Conservation (phyloP, 2,797 vertebrate genomes). For the Hippocampus kuda region DNA sequence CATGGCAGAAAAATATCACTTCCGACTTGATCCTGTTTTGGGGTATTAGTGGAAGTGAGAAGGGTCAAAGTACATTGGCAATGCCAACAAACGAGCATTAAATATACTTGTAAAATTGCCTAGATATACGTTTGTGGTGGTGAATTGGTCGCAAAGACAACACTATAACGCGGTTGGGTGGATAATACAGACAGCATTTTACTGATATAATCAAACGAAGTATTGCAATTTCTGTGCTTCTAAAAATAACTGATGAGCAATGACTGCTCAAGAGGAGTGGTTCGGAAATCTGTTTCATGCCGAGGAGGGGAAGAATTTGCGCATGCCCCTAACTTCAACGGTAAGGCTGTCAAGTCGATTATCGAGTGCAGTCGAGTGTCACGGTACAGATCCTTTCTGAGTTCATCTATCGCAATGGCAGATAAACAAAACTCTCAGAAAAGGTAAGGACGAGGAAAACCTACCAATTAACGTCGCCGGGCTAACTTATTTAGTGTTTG, state of each 20-base stretch:
- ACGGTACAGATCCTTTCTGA: too few species aligned
- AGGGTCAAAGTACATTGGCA: slow-evolving; percentile 51
- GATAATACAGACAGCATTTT: neutral
- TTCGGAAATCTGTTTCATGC: too few species aligned
- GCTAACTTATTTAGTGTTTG: accelerated
- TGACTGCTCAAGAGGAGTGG: neutral
- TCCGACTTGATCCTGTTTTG: slow-evolving; percentile 48
- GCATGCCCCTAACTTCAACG: neutral
- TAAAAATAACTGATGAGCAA: neutral
- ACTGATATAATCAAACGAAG: too few species aligned
- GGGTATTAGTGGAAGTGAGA: slow-evolving; percentile 33
- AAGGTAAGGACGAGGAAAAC: slow-evolving; percentile 37
- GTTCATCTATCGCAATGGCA: slow-evolving; percentile 40
- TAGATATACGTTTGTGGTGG: neutral
- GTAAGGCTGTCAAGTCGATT: neutral
- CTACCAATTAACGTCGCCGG: accelerated
- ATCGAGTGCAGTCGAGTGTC: neutral
- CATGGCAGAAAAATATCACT: slow-evolving; percentile 40
- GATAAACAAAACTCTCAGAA: slow-evolving; percentile 59
- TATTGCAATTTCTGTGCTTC: neutral
- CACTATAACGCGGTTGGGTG: neutral
- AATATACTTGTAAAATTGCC: neutral
- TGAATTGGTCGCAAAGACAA: neutral
- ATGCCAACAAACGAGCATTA: neutral
- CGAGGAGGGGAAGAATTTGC: neutral